Evolutionary conservation across 2,888 invertebrate genomes (phyloP).

Genomic region (Syrista parreyssii): DNA sequence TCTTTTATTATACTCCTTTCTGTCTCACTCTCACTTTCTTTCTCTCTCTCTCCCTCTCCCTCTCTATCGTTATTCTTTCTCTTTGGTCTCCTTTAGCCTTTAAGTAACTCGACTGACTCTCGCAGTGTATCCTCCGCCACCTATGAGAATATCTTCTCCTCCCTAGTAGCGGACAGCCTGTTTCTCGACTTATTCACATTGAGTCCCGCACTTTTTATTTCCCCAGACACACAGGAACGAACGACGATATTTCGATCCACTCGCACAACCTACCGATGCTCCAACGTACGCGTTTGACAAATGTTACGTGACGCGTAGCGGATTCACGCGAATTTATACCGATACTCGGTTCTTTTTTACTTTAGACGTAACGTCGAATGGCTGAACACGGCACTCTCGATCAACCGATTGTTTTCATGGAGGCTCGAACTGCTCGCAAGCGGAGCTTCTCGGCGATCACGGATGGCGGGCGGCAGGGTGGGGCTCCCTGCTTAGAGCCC

Average conservation of each 20-base stretch:
- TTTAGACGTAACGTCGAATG: background rate
- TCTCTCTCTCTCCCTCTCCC: background rate
- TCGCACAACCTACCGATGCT: background rate
- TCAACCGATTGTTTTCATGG: constrained; percentile 39
- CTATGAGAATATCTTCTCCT: background rate
- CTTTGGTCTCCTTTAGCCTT: background rate
- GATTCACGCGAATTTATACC: background rate
- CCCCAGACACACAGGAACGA: background rate
- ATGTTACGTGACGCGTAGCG: background rate
- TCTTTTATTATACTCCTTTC: background rate
- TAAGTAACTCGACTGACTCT: background rate
- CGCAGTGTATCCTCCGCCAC: background rate
- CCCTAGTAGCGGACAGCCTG: background rate
- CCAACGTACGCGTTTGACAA: background rate
- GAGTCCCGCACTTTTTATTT: constrained; percentile 14
- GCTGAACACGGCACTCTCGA: constrained; percentile 21
- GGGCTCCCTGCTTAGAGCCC: constrained; percentile 57
- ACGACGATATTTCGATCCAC: background rate
- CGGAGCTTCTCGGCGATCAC: constrained; percentile 33
- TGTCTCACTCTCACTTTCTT: background rate
- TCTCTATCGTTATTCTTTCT: background rate
- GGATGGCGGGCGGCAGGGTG: constrained; percentile 56
- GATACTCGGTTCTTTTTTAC: background rate
- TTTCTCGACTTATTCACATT: constrained; percentile 24
- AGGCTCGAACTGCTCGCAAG: constrained; percentile 28